A percentile compares a stretch with the other conserved stretches of the same genome.
Evolutionary conservation across 2,113 vertebrate genomes (phyloP).

Genomic region (Capreolus pygargus): DNA sequence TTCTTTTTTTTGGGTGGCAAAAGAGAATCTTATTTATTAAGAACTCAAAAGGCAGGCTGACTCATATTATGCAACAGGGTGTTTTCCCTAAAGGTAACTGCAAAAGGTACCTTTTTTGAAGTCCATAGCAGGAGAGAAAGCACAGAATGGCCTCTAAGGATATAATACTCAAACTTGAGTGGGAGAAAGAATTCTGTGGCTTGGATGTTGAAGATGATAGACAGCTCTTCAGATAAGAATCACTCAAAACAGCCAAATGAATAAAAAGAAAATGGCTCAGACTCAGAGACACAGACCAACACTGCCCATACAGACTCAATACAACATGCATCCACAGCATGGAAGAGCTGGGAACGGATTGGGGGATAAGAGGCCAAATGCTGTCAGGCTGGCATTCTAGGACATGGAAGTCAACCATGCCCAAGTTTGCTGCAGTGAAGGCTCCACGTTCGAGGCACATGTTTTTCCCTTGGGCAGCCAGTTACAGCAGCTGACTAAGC

Average conservation of each 20-base stretch:
- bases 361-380: not conserved
- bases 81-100: not conserved
- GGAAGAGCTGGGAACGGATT: not conserved
- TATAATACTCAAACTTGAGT: not conserved
- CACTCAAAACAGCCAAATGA: conserved; percentile 16
- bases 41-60: not conserved
- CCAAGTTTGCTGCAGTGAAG: not conserved
- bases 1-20: not conserved
- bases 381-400: not conserved
- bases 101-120: not conserved
- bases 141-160: not conserved
- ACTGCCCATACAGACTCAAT: not conserved
- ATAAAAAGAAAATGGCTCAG: not conserved
- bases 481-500: not conserved
- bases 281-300: not conserved
- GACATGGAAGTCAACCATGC: not conserved
- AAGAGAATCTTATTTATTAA: not conserved
- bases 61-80: not conserved
- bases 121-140: not conserved
- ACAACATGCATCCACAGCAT: not conserved
- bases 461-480: not conserved
- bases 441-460: not conserved
- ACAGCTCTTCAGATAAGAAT: not conserved
- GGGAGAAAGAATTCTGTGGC: not conserved
- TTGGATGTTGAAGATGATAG: not conserved